Percentiles rank a stretch among this genome's conserved stretches.
phyloP scores from a whole-genome alignment of 2,113 vertebrate species.

The Capra hircus region DNA sequence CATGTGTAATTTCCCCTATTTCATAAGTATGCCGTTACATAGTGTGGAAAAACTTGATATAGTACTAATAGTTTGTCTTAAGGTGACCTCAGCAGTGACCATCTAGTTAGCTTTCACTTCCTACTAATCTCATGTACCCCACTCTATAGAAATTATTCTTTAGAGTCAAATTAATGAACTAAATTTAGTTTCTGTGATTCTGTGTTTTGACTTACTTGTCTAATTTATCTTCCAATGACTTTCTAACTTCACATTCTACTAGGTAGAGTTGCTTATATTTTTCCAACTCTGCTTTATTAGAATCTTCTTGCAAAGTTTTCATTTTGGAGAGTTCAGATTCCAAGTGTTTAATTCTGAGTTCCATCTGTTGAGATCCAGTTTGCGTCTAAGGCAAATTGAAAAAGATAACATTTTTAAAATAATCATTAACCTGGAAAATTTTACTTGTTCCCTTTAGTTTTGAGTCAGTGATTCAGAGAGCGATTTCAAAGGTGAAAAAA shows the following conservation, averaged over 20 bases:
- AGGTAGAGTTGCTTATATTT: conserved; percentile 86
- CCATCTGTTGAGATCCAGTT: conserved; percentile 89
- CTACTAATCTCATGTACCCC: background rate
- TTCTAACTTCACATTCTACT: conserved; percentile 86
- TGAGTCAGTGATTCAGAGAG: background rate
- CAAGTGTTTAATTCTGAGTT: conserved; percentile 87
- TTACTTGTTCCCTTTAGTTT: background rate
- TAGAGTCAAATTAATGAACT: background rate
- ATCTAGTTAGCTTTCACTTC: background rate
- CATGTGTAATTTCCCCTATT: background rate
- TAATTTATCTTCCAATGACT: conserved; percentile 84
- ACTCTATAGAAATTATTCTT: background rate
- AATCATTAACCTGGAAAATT: background rate
- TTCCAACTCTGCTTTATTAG: conserved; percentile 81
- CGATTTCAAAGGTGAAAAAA: background rate
- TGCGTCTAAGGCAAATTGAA: conserved; percentile 81
- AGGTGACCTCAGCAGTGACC: background rate
- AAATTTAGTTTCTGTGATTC: background rate
- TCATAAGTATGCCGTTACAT: background rate
- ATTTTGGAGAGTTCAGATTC: conserved; percentile 84
- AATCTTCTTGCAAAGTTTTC: conserved; percentile 83
- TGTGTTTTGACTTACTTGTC: conserved; percentile 82
- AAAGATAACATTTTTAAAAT: background rate
- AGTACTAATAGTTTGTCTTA: background rate
- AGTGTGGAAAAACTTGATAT: background rate